phyloP scores from a whole-genome alignment of 2,888 invertebrate genomes.

The Galerucella calmariensis region DNA sequence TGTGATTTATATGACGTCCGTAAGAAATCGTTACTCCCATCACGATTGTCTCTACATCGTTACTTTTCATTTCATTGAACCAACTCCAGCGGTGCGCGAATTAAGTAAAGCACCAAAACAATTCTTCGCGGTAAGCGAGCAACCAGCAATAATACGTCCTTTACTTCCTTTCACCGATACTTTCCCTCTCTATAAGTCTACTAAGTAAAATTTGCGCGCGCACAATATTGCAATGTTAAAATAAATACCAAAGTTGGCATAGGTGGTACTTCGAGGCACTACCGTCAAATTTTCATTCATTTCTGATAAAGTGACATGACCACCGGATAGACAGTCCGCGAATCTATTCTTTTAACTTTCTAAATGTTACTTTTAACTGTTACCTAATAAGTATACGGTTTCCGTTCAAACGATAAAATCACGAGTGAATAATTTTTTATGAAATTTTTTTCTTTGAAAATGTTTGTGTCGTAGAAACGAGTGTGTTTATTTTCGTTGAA shows the following conservation, averaged over 20 bases:
- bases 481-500: slow-evolving; percentile 24
- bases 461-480: slow-evolving; percentile 33
- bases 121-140: slow-evolving; percentile 28
- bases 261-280: slow-evolving; percentile 45
- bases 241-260: slow-evolving; percentile 47
- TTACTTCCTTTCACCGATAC: slow-evolving; percentile 49
- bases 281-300: slow-evolving; percentile 43
- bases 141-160: slow-evolving; percentile 38
- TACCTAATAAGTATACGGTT: slow-evolving; percentile 36
- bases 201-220: slow-evolving; percentile 42
- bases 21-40: neutral
- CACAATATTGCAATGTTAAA: slow-evolving; percentile 44
- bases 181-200: slow-evolving; percentile 48
- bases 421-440: slow-evolving; percentile 21
- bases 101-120: slow-evolving; percentile 39
- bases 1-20: neutral
- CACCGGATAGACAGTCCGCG: slow-evolving; percentile 34
- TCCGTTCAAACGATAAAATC: slow-evolving; percentile 1
- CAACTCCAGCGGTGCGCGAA: slow-evolving; percentile 7
- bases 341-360: slow-evolving; percentile 40
- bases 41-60: neutral
- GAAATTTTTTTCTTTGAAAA: slow-evolving; percentile 29
- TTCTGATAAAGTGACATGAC: slow-evolving; percentile 41
- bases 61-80: slow-evolving; percentile 17
- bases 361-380: slow-evolving; percentile 43